Percentiles rank a stretch among this genome's conserved stretches.
These are phyloP conservation scores for Melanchra persicariae DNA, from an alignment of 2,888 invertebrate species.

Conservation along the genomic window DNA sequence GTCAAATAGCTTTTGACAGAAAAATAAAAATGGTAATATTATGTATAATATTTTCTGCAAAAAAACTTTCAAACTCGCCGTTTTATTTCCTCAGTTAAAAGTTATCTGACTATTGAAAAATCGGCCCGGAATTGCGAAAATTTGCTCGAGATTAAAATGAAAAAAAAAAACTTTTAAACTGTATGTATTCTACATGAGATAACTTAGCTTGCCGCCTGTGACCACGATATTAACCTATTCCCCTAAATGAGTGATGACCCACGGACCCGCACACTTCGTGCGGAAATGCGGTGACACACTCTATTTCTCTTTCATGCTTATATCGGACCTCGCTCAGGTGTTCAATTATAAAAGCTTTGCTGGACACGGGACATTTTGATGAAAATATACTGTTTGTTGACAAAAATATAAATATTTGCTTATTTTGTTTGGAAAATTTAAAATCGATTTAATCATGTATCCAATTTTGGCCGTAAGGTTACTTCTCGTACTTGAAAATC, in stretches of 20 bases:
- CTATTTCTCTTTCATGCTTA: conserved; percentile 24
- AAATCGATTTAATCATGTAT: neutral
- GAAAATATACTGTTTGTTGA: neutral
- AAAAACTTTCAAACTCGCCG: no score
- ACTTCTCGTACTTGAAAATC: no score
- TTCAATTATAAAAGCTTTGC: conserved; percentile 17
- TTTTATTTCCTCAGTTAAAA: no score
- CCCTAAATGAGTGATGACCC: conserved; percentile 30
- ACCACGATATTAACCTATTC: conserved; percentile 15
- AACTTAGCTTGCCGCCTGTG: neutral
- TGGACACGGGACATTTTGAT: neutral
- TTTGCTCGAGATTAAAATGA: neutral
- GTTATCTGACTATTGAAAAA: no score
- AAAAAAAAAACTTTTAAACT: neutral
- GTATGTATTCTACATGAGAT: neutral
- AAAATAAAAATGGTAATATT: no score
- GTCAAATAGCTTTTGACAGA: no score
- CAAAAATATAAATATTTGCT: neutral
- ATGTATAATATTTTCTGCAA: no score
- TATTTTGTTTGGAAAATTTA: neutral
- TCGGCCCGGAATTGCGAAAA: no score
- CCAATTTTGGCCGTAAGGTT: neutral
- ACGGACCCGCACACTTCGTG: conserved; percentile 7
- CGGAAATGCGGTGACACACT: conserved; percentile 40
- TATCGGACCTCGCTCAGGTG: conserved; percentile 5